phyloP scores from a whole-genome alignment of 2,113 vertebrate genomes.

The Phasianus colchicus region DNA sequence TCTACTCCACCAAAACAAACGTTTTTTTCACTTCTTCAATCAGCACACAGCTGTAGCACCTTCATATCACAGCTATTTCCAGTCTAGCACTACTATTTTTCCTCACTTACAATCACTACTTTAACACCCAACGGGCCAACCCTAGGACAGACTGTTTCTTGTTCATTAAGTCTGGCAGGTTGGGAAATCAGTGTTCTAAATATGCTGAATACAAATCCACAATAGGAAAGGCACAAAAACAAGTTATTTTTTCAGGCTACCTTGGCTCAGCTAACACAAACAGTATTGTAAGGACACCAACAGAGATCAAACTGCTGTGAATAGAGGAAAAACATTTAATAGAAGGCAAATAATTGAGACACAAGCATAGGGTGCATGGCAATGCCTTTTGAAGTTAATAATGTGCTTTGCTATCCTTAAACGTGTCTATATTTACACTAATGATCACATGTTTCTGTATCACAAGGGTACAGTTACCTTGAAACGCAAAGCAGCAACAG shows the following conservation, averaged over 20 bases:
- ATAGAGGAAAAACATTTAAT: background rate
- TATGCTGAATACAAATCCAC: background rate
- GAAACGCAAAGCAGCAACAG: conserved; percentile 14
- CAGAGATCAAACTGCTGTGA: background rate
- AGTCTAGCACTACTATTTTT: background rate
- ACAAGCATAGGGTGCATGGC: accelerated
- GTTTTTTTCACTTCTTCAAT: background rate
- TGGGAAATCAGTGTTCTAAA: background rate
- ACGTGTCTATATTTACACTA: conserved; percentile 7
- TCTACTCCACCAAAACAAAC: background rate
- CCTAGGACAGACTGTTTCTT: background rate
- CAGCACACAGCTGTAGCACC: background rate
- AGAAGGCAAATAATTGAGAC: accelerated
- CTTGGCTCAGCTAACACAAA: background rate
- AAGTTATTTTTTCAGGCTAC: background rate
- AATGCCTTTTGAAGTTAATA: background rate
- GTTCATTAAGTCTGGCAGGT: background rate
- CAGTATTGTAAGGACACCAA: background rate
- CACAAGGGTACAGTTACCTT: conserved; percentile 64
- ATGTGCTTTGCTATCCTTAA: background rate
- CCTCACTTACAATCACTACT: background rate
- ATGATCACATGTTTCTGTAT: conserved; percentile 2
- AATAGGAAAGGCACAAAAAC: background rate
- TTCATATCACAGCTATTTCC: background rate
- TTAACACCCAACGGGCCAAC: background rate